Evolutionary conservation across 2,113 vertebrate genomes (phyloP).

Genomic region (Pristiophorus japonicus): DNA sequence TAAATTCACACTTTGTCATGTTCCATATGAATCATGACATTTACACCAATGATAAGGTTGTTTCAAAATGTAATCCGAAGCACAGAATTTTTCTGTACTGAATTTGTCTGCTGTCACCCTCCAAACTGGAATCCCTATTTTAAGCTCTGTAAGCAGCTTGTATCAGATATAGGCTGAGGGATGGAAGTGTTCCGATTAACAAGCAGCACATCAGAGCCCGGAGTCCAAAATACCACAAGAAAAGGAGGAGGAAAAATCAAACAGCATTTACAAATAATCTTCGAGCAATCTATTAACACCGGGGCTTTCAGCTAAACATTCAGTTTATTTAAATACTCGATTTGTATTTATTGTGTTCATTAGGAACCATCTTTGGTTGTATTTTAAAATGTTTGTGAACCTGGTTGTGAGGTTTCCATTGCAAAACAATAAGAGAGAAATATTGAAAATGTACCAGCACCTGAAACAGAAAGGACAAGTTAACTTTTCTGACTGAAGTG

Average conservation of each 20-base stretch:
- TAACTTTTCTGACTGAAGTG: neutral
- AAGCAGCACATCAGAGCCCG: neutral
- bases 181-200: constrained; percentile 20
- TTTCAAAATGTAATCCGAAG: constrained; percentile 19
- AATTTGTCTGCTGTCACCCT: constrained; percentile 26
- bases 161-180: neutral
- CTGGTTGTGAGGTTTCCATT: neutral
- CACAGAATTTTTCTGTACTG: neutral
- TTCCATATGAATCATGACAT: constrained; percentile 18
- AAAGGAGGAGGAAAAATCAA: neutral
- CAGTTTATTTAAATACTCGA: neutral
- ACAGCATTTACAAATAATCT: constrained; percentile 16
- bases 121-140: constrained; percentile 5
- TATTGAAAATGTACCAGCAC: neutral
- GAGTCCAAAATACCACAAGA: neutral
- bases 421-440: neutral
- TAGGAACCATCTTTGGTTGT: neutral
- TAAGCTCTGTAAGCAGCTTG: constrained; percentile 15
- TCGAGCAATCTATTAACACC: neutral
- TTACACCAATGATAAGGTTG: neutral
- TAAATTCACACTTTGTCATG: neutral
- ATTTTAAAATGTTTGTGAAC: neutral
- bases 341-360: neutral
- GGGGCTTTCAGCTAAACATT: neutral
- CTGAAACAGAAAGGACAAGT: neutral